Percentiles rank a stretch among this genome's conserved stretches.
phyloP scores from a whole-genome alignment of 1,140 invertebrate genomes.

The Drosophila bocki region DNA sequence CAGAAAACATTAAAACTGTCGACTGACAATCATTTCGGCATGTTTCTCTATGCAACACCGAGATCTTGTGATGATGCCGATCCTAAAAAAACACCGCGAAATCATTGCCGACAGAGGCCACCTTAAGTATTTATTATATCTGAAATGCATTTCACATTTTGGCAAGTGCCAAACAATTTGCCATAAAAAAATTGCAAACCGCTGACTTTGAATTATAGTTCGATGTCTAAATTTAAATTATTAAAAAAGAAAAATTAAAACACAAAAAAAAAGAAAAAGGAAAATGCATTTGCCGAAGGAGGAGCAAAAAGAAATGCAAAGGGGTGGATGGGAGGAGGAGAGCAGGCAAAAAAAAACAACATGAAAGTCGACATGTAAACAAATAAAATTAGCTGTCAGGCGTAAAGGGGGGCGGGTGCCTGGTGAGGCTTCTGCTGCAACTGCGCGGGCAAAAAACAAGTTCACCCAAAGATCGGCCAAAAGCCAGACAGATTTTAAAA shows the following conservation, averaged over 20 bases:
- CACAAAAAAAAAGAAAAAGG: slow-evolving; percentile 18
- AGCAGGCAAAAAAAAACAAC: slow-evolving; percentile 67
- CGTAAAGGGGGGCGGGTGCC: slow-evolving; percentile 21
- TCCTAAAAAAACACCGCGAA: slow-evolving; percentile 33
- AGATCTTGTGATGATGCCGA: slow-evolving; percentile 29
- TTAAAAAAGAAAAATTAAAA: slow-evolving; percentile 51
- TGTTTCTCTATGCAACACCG: slow-evolving; percentile 23
- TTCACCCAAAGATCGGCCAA: slow-evolving; percentile 77
- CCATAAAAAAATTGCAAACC: slow-evolving; percentile 78
- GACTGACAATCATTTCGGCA: slow-evolving; percentile 47
- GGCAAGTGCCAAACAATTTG: slow-evolving; percentile 58
- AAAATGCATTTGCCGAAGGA: slow-evolving; percentile 45
- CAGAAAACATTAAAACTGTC: slow-evolving; percentile 58
- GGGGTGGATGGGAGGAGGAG: slow-evolving; percentile 29
- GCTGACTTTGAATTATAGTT: slow-evolving; percentile 84
- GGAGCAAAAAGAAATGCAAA: slow-evolving; percentile 57
- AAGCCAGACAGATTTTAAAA: slow-evolving; percentile 83
- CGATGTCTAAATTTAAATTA: slow-evolving; percentile 80
- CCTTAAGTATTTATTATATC: slow-evolving; percentile 44
- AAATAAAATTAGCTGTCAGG: slow-evolving; percentile 82
- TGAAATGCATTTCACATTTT: slow-evolving; percentile 54
- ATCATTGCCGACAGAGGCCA: slow-evolving; percentile 17
- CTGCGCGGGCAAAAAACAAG: slow-evolving; percentile 72
- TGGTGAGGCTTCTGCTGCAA: slow-evolving; percentile 5
- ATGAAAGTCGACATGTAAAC: slow-evolving; percentile 82